A percentile compares a stretch with the other conserved stretches of the same genome.
These are phyloP conservation scores for Eospalax fontanierii DNA, from an alignment of 2,797 vertebrate genomes.

Conservation along the genomic window DNA sequence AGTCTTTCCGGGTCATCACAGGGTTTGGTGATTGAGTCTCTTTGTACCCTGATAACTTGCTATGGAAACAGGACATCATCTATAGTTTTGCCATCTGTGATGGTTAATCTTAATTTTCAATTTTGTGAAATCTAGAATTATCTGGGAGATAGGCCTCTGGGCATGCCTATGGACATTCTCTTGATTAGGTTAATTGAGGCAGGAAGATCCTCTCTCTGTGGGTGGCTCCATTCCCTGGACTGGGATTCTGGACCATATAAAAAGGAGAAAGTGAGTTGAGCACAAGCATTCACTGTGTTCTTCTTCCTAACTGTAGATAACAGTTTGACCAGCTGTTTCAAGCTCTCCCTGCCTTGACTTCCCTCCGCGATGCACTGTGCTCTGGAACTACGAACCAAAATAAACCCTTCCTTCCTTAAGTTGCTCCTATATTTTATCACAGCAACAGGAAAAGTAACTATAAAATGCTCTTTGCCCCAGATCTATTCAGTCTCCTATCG, in stretches of 20 bases:
- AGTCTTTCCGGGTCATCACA: neutral
- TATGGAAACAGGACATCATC: neutral
- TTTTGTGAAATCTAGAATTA: neutral
- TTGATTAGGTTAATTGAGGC: neutral
- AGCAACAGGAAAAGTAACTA: too few species aligned
- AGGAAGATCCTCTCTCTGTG: neutral
- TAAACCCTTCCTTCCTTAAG: too few species aligned
- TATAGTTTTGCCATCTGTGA: neutral
- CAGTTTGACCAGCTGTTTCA: too few species aligned
- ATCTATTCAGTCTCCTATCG: neutral
- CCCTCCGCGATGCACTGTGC: too few species aligned
- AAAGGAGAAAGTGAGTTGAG: neutral
- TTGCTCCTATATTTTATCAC: too few species aligned
- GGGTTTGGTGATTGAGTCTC: neutral
- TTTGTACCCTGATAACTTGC: neutral
- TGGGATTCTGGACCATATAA: neutral
- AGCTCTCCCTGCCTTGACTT: too few species aligned
- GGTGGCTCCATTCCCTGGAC: neutral
- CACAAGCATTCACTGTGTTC: neutral
- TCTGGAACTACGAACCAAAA: too few species aligned
- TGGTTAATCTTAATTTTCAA: neutral
- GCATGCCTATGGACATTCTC: neutral
- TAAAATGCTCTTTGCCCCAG: neutral
- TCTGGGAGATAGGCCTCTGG: neutral
- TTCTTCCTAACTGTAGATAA: too few species aligned